phyloP scores from a whole-genome alignment of 2,113 vertebrate species.

The Sus scrofa region T2T-Sscrofa CM000827.6:77683501-77684000 shows the following conservation, averaged over 20 bases:
- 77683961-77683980: conserved; percentile 28
- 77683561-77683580: no score
- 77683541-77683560: no score
- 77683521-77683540: no score
- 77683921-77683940: not conserved
- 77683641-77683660: no score
- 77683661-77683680: no score
- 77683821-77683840: not conserved
- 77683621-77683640: no score
- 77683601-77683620: no score
- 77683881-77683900: conserved; percentile 4
- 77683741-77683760: conserved; percentile 19
- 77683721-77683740: conserved; percentile 32
- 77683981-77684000: conserved; percentile 12
- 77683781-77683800: conserved; percentile 27
- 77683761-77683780: conserved; percentile 49
- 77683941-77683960: not conserved
- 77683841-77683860: not conserved
- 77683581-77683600: no score
- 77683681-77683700: no score
- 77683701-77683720: no score
- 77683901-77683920: not conserved
- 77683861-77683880: not conserved
- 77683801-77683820: conserved; percentile 43
- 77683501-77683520: no score